Evolutionary conservation across 2,797 vertebrate genomes (phyloP), one percentile per base, ranked within the genome.

Genomic region (Gobionotothen gibberifrons): DNA sequence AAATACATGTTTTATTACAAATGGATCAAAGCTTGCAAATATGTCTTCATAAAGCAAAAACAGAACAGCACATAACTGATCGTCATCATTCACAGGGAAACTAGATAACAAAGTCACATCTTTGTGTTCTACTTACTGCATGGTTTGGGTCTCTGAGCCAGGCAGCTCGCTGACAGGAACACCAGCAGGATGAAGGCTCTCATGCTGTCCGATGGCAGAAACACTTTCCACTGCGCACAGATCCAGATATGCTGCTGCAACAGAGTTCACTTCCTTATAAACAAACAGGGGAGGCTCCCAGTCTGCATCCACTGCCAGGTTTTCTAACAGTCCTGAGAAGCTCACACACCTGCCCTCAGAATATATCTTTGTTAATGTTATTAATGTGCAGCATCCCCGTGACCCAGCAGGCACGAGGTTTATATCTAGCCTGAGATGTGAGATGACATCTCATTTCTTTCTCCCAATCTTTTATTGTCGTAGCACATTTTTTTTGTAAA

Each of bases 51-150:
- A 8, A 44, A 56, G 16, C 0, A 46, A 40, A 55, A 73, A 32
- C 2, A 69, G 3, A 57, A 10, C 14, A 47, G 17, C 8, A 13
- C 0, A 43, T 10, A 9, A 44, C 16, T 26, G 12, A 53, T 5
- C 39, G 7, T 60, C 26, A 47, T 47, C 39, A 9, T 11, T 17
- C 14, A n/a, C 39, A 44, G 16, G 3, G 29, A 17, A 54, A 39
- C 5, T 3, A 9, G 13, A 13, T 48, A 6, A 44, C 13, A 56
- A 49, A 14, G 16, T 2, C n/a, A 16, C 9, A 10, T 47, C 17
- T 14, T 14, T 26, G 21, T 11, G 32, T 57, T 8, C 12, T 72
- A 91, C 93, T 93, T 62, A 93, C 93, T 72, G 87, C 94, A 94
- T 16, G 39, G 83, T 8, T 55, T 54, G 29, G 93, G 93, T 40